Conservation (phyloP, 2,888 invertebrate species). For the Silvanus unidentatus region DNA sequence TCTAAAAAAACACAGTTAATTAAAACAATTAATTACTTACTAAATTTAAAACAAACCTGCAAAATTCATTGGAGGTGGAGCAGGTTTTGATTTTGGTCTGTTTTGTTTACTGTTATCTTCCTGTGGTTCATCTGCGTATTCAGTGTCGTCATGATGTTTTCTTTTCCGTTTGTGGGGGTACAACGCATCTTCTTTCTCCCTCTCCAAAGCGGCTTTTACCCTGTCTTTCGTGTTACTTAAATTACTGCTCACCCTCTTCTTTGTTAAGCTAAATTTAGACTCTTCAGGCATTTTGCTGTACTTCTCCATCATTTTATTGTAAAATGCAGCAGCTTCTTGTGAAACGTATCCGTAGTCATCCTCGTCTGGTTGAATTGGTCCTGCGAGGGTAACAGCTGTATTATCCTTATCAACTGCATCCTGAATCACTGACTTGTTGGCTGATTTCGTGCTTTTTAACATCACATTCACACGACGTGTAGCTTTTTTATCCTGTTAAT, state of each 20-base stretch:
- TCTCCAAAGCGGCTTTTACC: constrained; percentile 67
- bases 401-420: constrained; percentile 75
- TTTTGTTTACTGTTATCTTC: constrained; percentile 39
- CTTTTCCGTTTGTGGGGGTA: constrained; percentile 60
- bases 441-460: constrained; percentile 82
- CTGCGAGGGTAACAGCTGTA: constrained; percentile 67
- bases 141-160: constrained; percentile 39
- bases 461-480: constrained; percentile 44
- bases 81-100: constrained; percentile 59
- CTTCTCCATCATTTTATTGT: constrained; percentile 80
- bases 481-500: constrained; percentile 43
- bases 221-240: constrained; percentile 62
- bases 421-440: constrained; percentile 77
- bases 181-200: constrained; percentile 66
- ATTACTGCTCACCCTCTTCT: constrained; percentile 49
- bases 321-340: constrained; percentile 72
- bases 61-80: constrained; percentile 71
- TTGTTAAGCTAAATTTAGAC: constrained; percentile 61
- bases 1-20: constrained; percentile 50
- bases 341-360: constrained; percentile 91
- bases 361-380: constrained; percentile 76
- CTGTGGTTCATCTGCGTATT: constrained; percentile 43
- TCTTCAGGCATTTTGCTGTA: constrained; percentile 68
- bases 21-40: neutral
- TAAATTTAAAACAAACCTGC: constrained; percentile 41